A percentile compares a stretch with the other conserved stretches of the same genome.
Evolutionary conservation across 2,113 vertebrate genomes (phyloP).

Genomic region (Promerops cafer): DNA sequence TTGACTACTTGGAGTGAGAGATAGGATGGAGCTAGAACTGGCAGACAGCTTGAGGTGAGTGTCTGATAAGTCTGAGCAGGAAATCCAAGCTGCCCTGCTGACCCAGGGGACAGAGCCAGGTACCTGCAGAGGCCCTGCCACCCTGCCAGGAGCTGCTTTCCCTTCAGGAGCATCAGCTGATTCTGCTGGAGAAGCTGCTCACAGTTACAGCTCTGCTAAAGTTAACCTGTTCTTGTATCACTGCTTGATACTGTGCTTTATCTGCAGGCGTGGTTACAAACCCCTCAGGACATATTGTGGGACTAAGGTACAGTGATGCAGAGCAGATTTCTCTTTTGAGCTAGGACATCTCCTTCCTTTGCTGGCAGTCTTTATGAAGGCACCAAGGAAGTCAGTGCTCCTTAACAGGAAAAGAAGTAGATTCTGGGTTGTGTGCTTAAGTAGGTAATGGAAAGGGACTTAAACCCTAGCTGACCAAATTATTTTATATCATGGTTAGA

Average conservation of each 20-base stretch:
- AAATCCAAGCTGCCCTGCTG: neutral
- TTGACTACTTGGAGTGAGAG: neutral
- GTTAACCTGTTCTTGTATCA: neutral
- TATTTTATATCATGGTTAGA: neutral
- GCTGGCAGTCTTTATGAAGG: neutral
- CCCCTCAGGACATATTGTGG: neutral
- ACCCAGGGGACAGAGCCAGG: rapidly evolving
- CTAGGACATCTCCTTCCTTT: neutral
- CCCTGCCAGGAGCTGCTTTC: rapidly evolving
- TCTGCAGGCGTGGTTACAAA: neutral
- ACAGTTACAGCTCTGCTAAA: neutral
- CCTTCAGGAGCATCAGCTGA: neutral
- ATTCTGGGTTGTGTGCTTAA: neutral
- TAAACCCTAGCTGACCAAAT: neutral
- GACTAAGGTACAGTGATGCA: neutral
- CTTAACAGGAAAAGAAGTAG: neutral
- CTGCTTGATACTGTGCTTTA: neutral
- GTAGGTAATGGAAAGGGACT: neutral
- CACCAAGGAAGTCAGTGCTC: neutral
- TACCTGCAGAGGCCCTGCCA: neutral
- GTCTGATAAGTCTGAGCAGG: rapidly evolving
- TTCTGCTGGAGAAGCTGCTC: neutral
- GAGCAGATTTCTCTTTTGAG: neutral
- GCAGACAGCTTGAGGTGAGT: neutral
- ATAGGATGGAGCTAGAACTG: neutral